Evolutionary conservation across 2,888 invertebrate genomes (phyloP), one percentile per base, ranked within the genome.

Genomic region (Rugalucina vietnamica): DNA sequence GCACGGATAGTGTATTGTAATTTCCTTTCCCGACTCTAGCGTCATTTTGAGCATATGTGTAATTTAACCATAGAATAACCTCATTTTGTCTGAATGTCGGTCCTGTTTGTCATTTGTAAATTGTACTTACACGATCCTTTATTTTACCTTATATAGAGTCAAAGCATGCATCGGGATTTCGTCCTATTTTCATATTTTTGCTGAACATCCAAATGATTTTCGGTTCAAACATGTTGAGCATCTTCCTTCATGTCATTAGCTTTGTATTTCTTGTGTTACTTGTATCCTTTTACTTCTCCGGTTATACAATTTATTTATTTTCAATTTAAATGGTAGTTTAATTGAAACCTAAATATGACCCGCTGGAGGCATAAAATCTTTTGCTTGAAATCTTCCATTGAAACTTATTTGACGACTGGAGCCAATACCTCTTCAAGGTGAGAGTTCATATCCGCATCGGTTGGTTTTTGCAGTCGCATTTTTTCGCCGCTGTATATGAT

Each of bases 371-470:
- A 73, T 65, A 73, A 77, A 79, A 60, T 43, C 60, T 79, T 74
- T 79, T 79, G 79, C 43, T 79, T 79, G 65, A 79, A 36, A 73
- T 43, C 39, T 57, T 74, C 49, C 65, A 36, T 79, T 74, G 32
- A 79, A 65, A 60, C 27, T 24, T 65, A 73, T 37, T 73, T 49
- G 50, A 32, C 27, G 32, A 37, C 36, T 79, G 79, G 79, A 79
- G 79, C 79, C 79, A 73, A 14, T 43, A 39, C 65, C 73, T 60
- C 57, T 43, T 34, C 39, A 34, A 65, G 79, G 79, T 79, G 36
- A 79, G 49, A 79, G 73, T 73, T 65, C 74, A 57, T 34, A 65
- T 65, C 65, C 73, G 60, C 79, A 29, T 79, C 73, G 43, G 34
- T 49, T 65, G 49, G 29, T 65, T n/a, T 39, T 65, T 37, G 43